Conservation (phyloP, 2,888 invertebrate genomes). For the Mechanitis mazaeus region DNA sequence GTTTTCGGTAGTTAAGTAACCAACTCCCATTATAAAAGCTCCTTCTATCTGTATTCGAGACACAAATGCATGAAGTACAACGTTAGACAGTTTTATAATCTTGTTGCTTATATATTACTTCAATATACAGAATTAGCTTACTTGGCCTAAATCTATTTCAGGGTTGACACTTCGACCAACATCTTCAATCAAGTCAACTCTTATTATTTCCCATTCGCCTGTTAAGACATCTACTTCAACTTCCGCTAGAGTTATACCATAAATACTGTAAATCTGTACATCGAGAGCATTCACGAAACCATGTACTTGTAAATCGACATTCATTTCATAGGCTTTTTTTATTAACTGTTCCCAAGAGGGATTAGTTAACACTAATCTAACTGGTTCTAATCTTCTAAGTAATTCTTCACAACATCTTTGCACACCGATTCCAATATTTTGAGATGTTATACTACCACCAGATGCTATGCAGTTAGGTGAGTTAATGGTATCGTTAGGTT, state of each 20-base stretch:
- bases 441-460: slow-evolving; percentile 82
- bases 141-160: slow-evolving; percentile 79
- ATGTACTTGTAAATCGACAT: slow-evolving; percentile 42
- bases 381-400: slow-evolving; percentile 56
- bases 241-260: slow-evolving; percentile 77
- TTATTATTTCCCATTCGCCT: slow-evolving; percentile 76
- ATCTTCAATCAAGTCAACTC: slow-evolving; percentile 81
- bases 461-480: slow-evolving; percentile 79
- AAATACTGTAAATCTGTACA: slow-evolving; percentile 46
- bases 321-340: slow-evolving; percentile 46
- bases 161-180: slow-evolving; percentile 79
- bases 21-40: slow-evolving; percentile 83
- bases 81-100: not conserved
- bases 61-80: not conserved
- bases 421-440: slow-evolving; percentile 75
- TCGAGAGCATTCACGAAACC: slow-evolving; percentile 34
- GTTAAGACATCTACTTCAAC: slow-evolving; percentile 83
- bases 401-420: slow-evolving; percentile 66
- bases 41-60: slow-evolving; percentile 74
- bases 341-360: slow-evolving; percentile 70
- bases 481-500: slow-evolving; percentile 77
- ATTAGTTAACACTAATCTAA: slow-evolving; percentile 48
- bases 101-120: not conserved
- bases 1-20: slow-evolving; percentile 84
- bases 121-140: slow-evolving; percentile 29